Conservation (phyloP, 64 coral and sea anemone genomes). For the Cladopsammia gracilis region DNA sequence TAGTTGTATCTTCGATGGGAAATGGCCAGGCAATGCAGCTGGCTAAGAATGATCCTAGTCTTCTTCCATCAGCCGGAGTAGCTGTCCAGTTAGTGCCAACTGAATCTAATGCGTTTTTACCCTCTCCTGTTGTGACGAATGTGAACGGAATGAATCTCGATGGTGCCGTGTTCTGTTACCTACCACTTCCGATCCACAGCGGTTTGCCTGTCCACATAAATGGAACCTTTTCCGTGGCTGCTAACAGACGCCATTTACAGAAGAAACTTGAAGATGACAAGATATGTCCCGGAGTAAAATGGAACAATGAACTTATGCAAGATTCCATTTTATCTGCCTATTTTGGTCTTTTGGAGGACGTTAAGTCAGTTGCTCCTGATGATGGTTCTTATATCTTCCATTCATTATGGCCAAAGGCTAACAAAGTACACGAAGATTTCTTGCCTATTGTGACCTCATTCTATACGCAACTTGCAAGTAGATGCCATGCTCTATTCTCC, state of each 20-base stretch:
- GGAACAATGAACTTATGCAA: constrained; percentile 63
- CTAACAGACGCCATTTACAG: constrained; percentile 58
- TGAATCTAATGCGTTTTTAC: not conserved
- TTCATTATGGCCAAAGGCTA: constrained; percentile 74
- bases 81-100: constrained; percentile 42
- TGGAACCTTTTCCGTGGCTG: constrained; percentile 70
- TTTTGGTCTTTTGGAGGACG: constrained; percentile 4
- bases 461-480: no score
- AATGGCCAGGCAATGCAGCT: constrained; percentile 31
- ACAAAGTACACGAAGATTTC: constrained; percentile 3
- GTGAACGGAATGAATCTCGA: not conserved
- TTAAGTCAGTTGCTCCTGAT: not conserved
- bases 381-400: constrained; percentile 68
- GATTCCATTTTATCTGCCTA: constrained; percentile 69
- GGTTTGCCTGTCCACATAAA: constrained; percentile 65
- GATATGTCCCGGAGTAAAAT: constrained; percentile 28
- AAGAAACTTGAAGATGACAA: constrained; percentile 75
- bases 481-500: no score
- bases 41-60: constrained; percentile 15
- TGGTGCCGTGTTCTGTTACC: constrained; percentile 68
- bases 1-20: constrained; percentile 74
- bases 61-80: constrained; percentile 73
- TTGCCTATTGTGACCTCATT: no score
- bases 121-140: not conserved
- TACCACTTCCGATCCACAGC: constrained; percentile 71